Conservation (phyloP, 2,888 invertebrate species). For the Helobdella robusta region DNA sequence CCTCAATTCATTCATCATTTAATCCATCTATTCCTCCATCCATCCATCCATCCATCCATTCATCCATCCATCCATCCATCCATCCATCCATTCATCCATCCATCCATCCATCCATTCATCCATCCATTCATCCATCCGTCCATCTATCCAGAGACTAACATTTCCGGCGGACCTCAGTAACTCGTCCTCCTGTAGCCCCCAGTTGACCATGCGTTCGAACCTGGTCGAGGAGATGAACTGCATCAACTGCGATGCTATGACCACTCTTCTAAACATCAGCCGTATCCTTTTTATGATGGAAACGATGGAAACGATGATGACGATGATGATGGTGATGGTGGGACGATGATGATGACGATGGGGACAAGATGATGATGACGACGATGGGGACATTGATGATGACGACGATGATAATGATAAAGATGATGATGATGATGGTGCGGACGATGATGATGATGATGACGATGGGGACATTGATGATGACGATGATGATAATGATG, state of each 20-base stretch:
- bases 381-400: slow-evolving; percentile 6
- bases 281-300: background rate
- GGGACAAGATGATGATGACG: slow-evolving; percentile 28
- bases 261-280: background rate
- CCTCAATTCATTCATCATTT: slow-evolving; percentile 11
- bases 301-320: background rate
- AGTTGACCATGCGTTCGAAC: too few species aligned
- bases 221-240: too few species aligned
- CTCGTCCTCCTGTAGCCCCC: too few species aligned
- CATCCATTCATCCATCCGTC: slow-evolving; percentile 9
- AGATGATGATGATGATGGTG: slow-evolving; percentile 15
- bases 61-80: slow-evolving; percentile 20
- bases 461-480: slow-evolving; percentile 11
- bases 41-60: slow-evolving; percentile 19
- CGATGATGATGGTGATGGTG: background rate
- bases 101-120: slow-evolving; percentile 19
- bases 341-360: background rate
- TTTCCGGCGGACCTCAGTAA: too few species aligned
- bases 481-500: slow-evolving; percentile 12
- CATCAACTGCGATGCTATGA: too few species aligned
- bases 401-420: slow-evolving; percentile 5
- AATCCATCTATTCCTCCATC: slow-evolving; percentile 16
- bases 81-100: slow-evolving; percentile 19
- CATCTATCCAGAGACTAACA: background rate
- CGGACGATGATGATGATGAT: slow-evolving; percentile 20